Evolutionary conservation across 2,888 invertebrate species (phyloP), one percentile per base, ranked within the genome.

Genomic region (Cecidostiba fungosa): DNA sequence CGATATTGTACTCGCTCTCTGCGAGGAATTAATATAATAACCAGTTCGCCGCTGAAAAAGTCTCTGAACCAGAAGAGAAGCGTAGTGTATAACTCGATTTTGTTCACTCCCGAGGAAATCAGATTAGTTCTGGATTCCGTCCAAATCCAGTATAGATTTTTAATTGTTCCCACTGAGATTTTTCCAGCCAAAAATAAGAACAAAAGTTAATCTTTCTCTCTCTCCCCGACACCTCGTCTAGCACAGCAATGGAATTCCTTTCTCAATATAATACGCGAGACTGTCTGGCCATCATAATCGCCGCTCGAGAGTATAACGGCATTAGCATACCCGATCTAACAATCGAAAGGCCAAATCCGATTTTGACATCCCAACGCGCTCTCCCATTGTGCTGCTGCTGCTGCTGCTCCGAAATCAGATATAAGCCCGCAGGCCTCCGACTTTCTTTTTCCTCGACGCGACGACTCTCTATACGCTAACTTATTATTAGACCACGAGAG

Each of bases 111-210:
- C 74, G 79, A 86, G 85, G 84, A 89, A 90, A 90, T 86, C 85
- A 82, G 89, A 89, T 89, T 88, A 86, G 86, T 73, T 36, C 76
- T 90, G 89, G 89, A 87, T 86, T 50, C 3, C 78, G 69, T 87
- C 89, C 89, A 90, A 88, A 88, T 89, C 85, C 87, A 86, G 88
- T 89, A 90, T 89, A 87, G 89, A 90, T 90, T 90, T 90, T 90
- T 89, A 89, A 77, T 77, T 62, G 39, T 69, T 69, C 69, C 10
- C 29, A n/a, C n/a, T n/a, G n/a, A n/a, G n/a, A n/a, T n/a, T 69
- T 66, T 69, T 70, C 50, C 19, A 54, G 54, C 54, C 54, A n/a
- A 54, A 54, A 54, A 54, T 19, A 54, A 54, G 54, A 54, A 54
- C 54, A 54, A 54, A n/a, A 19, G 54, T 54, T 54, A 54, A 54